phyloP scores from a whole-genome alignment of 2,797 vertebrate genomes.

The Aselliscus stoliczkanus region DNA sequence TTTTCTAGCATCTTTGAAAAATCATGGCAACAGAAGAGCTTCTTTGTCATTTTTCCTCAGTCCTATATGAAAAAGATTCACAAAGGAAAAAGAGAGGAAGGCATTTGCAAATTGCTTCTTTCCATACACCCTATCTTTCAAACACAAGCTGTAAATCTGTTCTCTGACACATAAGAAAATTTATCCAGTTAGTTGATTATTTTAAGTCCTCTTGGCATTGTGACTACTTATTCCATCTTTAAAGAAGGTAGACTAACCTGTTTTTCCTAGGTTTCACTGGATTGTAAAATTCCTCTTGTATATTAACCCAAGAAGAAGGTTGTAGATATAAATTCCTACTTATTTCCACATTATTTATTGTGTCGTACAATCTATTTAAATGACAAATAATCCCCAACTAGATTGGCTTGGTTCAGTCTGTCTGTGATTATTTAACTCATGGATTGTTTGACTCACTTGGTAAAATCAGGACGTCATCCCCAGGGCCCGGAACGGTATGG shows the following conservation, averaged over 20 bases:
- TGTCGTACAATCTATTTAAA: not conserved
- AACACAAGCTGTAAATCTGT: not conserved
- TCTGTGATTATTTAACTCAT: not conserved
- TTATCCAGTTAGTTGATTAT: not conserved
- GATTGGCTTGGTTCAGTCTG: not conserved
- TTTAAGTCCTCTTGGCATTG: not conserved
- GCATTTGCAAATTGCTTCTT: not conserved
- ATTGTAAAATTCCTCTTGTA: not conserved
- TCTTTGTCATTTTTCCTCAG: not conserved
- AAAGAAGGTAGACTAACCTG: not conserved
- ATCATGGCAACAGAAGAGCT: not conserved
- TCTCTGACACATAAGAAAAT: not conserved
- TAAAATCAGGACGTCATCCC: slow-evolving; percentile 81
- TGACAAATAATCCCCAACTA: not conserved
- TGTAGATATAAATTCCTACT: not conserved
- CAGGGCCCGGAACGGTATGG: slow-evolving; percentile 70
- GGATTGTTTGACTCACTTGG: slow-evolving; percentile 74
- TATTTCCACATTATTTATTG: not conserved
- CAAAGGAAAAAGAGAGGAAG: not conserved
- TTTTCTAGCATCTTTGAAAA: not conserved
- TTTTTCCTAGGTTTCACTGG: not conserved
- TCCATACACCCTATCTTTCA: not conserved
- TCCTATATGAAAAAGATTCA: not conserved
- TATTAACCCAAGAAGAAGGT: not conserved
- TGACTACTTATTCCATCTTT: not conserved